Evolutionary conservation across 37 sponge, comb jelly and placozoan genomes (phyloP).

Genomic region (Beroe ovata): DNA sequence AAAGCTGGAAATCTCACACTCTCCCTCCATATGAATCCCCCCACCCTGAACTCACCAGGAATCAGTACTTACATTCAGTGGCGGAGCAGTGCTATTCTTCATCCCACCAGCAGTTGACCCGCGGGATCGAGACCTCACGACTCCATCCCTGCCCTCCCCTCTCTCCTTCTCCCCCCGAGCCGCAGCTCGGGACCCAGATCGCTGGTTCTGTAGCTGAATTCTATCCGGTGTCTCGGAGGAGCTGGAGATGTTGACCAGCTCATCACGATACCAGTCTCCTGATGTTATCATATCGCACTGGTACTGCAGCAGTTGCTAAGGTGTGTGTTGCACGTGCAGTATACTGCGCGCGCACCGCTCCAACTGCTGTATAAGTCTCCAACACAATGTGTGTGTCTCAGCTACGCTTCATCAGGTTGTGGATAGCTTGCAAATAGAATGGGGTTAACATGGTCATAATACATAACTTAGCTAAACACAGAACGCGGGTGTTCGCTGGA

Average conservation of each 20-base stretch:
- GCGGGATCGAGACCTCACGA: background rate
- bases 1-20: too few relatives aligned
- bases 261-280: constrained; percentile 34
- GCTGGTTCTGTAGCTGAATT: background rate
- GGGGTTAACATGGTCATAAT: too few relatives aligned
- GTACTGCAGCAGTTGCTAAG: background rate
- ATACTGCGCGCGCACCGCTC: too few relatives aligned
- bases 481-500: too few relatives aligned
- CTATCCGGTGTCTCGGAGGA: background rate
- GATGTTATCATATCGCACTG: constrained; percentile 18
- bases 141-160: background rate
- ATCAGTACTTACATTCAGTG: background rate
- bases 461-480: too few relatives aligned
- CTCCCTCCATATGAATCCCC: too few relatives aligned
- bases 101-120: background rate
- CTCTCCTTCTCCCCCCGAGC: background rate
- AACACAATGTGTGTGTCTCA: too few relatives aligned
- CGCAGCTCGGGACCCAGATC: background rate
- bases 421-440: too few relatives aligned
- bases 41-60: too few relatives aligned
- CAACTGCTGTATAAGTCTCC: too few relatives aligned
- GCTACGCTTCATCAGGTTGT: too few relatives aligned
- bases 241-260: background rate
- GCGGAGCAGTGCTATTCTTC: background rate
- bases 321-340: too few relatives aligned